Conservation (phyloP, 2,888 invertebrate species). For the Drosophila bunnanda region DNA sequence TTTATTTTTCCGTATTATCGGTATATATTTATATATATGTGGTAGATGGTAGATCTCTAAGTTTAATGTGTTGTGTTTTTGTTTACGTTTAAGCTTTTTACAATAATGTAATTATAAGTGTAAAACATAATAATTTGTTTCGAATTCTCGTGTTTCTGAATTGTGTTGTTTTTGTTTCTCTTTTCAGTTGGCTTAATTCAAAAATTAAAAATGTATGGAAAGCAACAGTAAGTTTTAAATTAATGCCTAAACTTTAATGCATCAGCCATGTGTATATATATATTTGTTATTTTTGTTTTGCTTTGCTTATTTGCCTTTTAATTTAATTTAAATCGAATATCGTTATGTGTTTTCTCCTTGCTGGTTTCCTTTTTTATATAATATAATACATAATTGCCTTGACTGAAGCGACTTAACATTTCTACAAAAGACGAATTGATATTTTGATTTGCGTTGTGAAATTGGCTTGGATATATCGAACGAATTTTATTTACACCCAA, state of each 20-base stretch:
- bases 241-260: slow-evolving; percentile 64
- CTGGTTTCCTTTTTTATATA: slow-evolving; percentile 45
- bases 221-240: slow-evolving; percentile 73
- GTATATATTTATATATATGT: slow-evolving; percentile 10
- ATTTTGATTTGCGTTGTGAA: slow-evolving; percentile 57
- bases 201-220: slow-evolving; percentile 76
- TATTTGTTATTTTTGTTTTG: neutral
- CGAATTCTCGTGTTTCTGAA: slow-evolving; percentile 40
- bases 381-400: slow-evolving; percentile 72
- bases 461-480: slow-evolving; percentile 41
- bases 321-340: slow-evolving; percentile 40
- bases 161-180: slow-evolving; percentile 19
- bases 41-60: slow-evolving; percentile 31
- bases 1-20: slow-evolving; percentile 57
- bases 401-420: slow-evolving; percentile 66
- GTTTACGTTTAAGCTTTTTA: slow-evolving; percentile 63
- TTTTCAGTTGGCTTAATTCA: slow-evolving; percentile 61
- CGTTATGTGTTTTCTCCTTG: slow-evolving; percentile 41
- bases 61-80: slow-evolving; percentile 46
- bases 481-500: slow-evolving; percentile 66
- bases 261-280: slow-evolving; percentile 22
- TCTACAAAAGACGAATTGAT: slow-evolving; percentile 61
- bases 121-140: slow-evolving; percentile 63
- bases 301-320: slow-evolving; percentile 24
- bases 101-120: slow-evolving; percentile 66